Evolutionary conservation across 1,140 invertebrate species (phyloP), one percentile per base, ranked within the genome.

Genomic region (Formica exsecta): DNA sequence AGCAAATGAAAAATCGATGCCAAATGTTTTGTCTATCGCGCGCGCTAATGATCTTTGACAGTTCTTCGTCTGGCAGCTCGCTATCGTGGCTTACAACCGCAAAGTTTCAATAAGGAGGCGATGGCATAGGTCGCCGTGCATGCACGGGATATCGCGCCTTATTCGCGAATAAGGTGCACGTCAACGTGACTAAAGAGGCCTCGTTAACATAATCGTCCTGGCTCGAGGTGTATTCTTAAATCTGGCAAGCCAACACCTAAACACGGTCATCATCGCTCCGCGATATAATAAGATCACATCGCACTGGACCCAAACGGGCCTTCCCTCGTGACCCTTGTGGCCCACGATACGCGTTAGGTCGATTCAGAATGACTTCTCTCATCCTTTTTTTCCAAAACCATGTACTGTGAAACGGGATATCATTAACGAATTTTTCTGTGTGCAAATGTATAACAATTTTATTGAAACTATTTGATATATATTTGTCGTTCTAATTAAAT

Each of bases 191-290:
- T 92, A 92, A 93, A 92, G 92, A 92, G 91, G 89, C 88, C 91
- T 93, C 89, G 92, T 93, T 93, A 93, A 91, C 89, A 92, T 93
- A 93, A 93, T 93, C 88, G 92, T 89, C 73, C 88, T 83, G 86
- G 85, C 62, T 51, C 66, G 85, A 79, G 87, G 90, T 92, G 85
- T 93, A 93, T 93, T 92, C 93, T 93, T 93, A 93, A 93, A 93
- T 93, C 93, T 92, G 91, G 92, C 91, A 93, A 93, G 92, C 88
- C 92, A 92, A 92, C 91, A 92, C 90, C 93, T 93, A 93, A 93
- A 93, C 89, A 93, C 91, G 92, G 92, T 93, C 91, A 93, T 93
- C 93, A 93, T 92, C 92, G 90, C 86, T 81, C 87, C 73, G 77
- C 86, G 87, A 75, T 93, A 92, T 93, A 93, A 93, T 92, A 92